Percentiles rank a stretch among this genome's conserved stretches.
These are phyloP conservation scores for Osmoderma eremita DNA, from an alignment of 2,888 invertebrate genomes.

Conservation along the genomic window DNA sequence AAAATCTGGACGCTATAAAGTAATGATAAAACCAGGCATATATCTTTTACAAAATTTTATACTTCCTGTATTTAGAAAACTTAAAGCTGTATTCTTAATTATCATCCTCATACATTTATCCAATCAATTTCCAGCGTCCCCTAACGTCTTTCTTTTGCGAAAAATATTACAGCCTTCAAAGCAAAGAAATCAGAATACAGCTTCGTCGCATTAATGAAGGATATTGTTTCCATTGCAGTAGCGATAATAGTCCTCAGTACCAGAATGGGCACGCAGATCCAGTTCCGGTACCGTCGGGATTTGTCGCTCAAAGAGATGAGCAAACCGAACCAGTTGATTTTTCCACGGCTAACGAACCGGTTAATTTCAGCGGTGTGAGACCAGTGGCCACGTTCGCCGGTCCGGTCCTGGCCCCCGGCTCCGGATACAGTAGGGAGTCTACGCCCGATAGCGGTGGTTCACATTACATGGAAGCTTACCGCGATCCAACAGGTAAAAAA, in stretches of 20 bases:
- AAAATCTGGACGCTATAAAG: neutral
- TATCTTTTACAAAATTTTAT: too few species aligned
- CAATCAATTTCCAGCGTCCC: neutral
- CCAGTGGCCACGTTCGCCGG: conserved; percentile 63
- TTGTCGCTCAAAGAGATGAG: conserved; percentile 68
- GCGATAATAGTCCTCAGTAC: conserved; percentile 71
- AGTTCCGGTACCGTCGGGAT: conserved; percentile 62
- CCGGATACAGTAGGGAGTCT: conserved; percentile 84
- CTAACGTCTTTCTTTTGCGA: neutral
- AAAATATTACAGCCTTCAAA: neutral
- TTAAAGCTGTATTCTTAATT: conserved; percentile 22
- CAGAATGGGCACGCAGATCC: conserved; percentile 65
- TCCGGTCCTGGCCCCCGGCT: conserved; percentile 68
- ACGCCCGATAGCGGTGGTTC: conserved; percentile 90
- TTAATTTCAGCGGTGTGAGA: conserved; percentile 71
- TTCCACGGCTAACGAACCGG: conserved; percentile 72
- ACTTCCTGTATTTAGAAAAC: neutral
- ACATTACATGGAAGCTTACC: conserved; percentile 87
- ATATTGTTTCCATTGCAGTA: conserved; percentile 57
- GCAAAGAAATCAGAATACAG: conserved; percentile 23
- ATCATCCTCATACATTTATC: neutral
- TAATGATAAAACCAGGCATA: too few species aligned
- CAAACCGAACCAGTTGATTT: conserved; percentile 80
- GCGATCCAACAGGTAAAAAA: conserved; percentile 84
- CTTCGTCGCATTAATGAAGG: conserved; percentile 25